These are phyloP conservation scores for Drosophila pachea DNA, from an alignment of 1,140 invertebrate genomes.

Conservation along the genomic window DNA sequence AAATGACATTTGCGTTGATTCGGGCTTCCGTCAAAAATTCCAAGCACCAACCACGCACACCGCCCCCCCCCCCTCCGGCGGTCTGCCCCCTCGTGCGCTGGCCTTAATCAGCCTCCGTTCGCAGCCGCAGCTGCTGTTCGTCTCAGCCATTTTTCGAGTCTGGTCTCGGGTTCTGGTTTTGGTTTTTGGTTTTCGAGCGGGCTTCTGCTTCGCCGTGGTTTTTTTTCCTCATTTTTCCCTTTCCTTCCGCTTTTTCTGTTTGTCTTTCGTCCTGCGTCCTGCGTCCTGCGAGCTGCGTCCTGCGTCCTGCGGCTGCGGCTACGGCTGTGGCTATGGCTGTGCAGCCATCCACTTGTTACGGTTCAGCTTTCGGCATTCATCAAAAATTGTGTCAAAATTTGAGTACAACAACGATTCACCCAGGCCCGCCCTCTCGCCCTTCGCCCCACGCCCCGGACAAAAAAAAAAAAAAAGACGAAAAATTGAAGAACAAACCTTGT, in stretches of 20 bases:
- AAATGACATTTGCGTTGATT: slow-evolving; percentile 74
- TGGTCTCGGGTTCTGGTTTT: slow-evolving; percentile 4
- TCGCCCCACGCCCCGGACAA: background rate
- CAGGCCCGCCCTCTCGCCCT: too few relatives aligned
- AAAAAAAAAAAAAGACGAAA: slow-evolving; percentile 4
- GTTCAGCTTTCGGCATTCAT: slow-evolving; percentile 70
- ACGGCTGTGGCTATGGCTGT: too few relatives aligned
- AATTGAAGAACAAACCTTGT: background rate
- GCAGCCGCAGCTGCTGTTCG: slow-evolving; percentile 1
- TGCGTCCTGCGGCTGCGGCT: background rate
- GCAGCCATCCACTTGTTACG: slow-evolving; percentile 50
- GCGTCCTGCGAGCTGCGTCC: slow-evolving; percentile 9
- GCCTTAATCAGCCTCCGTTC: slow-evolving; percentile 1
- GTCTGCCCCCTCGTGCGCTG: background rate
- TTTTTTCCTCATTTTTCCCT: background rate
- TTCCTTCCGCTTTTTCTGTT: slow-evolving; percentile 36
- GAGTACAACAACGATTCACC: slow-evolving; percentile 29
- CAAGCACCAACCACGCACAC: slow-evolving; percentile 16
- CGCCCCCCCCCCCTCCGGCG: background rate
- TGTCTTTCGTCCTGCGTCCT: slow-evolving; percentile 51
- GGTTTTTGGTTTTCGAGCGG: background rate
- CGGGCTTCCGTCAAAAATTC: slow-evolving; percentile 50
- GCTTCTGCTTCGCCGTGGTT: background rate
- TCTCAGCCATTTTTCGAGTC: slow-evolving; percentile 3
- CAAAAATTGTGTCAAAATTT: slow-evolving; percentile 74